Evolutionary conservation across 2,888 invertebrate genomes (phyloP).

Genomic region (Drosophila subsilvestris): DNA sequence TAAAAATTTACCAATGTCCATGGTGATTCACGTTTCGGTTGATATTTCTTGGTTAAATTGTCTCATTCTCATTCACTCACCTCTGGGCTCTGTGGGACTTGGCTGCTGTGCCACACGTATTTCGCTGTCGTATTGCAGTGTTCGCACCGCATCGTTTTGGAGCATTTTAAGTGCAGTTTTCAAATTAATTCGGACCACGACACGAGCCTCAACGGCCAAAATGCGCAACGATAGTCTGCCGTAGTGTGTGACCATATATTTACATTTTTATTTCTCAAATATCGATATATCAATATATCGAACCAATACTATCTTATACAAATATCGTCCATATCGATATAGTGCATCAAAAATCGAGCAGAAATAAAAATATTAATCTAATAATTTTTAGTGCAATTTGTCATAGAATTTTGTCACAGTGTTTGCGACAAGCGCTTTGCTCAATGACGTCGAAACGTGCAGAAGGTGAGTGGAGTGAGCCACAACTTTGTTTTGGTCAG

Average conservation of each 20-base stretch:
- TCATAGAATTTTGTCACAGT: neutral
- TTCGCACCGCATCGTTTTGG: conserved; percentile 82
- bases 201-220: neutral
- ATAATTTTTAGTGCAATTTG: neutral
- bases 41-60: neutral
- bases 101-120: conserved; percentile 82
- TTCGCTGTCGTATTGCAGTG: conserved; percentile 82
- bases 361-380: conserved; percentile 15
- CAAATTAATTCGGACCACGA: conserved; percentile 15
- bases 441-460: conserved; percentile 39
- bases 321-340: no score
- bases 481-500: neutral
- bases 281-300: no score
- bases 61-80: conserved; percentile 54
- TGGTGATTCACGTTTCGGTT: conserved; percentile 54
- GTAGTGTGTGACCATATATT: conserved; percentile 13
- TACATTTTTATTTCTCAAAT: no score
- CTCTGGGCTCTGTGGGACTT: conserved; percentile 73
- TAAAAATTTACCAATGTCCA: conserved; percentile 14
- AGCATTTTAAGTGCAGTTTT: conserved; percentile 70
- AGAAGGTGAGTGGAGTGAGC: conserved; percentile 44
- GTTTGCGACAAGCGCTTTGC: conserved; percentile 15
- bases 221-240: conserved; percentile 2
- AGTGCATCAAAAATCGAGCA: conserved; percentile 11
- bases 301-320: neutral